phyloP scores from a whole-genome alignment of 2,797 vertebrate species.

The Galago senegalensis region DNA sequence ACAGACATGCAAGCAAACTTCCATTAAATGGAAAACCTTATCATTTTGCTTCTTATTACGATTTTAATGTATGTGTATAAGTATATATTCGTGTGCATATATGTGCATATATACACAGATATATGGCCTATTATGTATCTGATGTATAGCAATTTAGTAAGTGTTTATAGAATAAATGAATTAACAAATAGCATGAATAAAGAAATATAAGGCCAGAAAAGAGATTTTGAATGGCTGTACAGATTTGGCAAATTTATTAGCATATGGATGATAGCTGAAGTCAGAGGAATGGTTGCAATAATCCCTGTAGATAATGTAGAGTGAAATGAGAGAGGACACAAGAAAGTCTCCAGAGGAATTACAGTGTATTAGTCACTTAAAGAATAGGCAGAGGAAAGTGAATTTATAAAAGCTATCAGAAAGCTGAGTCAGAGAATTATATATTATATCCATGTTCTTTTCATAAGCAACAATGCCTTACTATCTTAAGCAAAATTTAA shows the following conservation, averaged over 20 bases:
- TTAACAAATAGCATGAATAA: neutral
- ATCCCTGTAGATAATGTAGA: neutral
- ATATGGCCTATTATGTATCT: neutral
- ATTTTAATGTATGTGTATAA: neutral
- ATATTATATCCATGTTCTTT: neutral
- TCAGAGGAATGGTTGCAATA: neutral
- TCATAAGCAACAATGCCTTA: neutral
- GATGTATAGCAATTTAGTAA: neutral
- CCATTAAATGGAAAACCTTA: neutral
- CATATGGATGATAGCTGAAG: neutral
- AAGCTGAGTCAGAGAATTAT: neutral
- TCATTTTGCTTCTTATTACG: neutral
- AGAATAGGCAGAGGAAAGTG: neutral
- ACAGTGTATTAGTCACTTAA: neutral
- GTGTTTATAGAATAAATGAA: conserved; percentile 10
- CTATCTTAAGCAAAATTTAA: conserved; percentile 15
- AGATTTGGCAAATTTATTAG: neutral
- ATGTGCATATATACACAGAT: neutral
- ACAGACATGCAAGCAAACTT: neutral
- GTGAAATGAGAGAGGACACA: neutral
- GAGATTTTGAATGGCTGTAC: neutral
- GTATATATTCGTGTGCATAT: neutral
- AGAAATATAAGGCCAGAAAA: neutral
- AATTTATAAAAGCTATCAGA: neutral
- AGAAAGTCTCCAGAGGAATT: neutral